These are phyloP conservation scores for Sander vitreus DNA, from an alignment of 2,113 vertebrate species.

Conservation along the genomic window DNA sequence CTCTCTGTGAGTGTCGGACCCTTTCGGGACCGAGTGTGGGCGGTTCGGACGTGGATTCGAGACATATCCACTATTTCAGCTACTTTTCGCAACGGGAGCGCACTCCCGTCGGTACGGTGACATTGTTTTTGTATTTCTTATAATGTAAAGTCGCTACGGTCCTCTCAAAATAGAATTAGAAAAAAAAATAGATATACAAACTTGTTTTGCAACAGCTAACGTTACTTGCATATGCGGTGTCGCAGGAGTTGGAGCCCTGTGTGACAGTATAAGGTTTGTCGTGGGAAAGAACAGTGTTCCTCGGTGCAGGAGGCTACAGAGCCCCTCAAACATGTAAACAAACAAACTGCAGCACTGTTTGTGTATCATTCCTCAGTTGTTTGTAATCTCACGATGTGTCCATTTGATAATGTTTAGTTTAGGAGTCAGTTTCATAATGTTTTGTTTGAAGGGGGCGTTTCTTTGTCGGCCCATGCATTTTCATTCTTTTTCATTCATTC, in stretches of 20 bases:
- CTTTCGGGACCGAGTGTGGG: slow-evolving; percentile 42
- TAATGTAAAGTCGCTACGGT: background rate
- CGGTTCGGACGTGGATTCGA: slow-evolving; percentile 45
- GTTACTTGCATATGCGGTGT: background rate
- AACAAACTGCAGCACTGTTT: slow-evolving; percentile 36
- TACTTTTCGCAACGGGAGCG: background rate
- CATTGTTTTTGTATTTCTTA: slow-evolving; percentile 18
- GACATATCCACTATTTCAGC: slow-evolving; percentile 17
- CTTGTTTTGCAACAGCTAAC: background rate
- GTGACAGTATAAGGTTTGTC: background rate
- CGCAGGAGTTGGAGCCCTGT: background rate
- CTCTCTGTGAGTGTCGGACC: slow-evolving; percentile 35
- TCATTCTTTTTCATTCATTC: background rate
- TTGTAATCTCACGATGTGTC: slow-evolving; percentile 11
- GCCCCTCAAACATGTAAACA: background rate
- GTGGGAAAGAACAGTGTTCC: slow-evolving; percentile 37
- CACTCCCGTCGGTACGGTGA: slow-evolving; percentile 38
- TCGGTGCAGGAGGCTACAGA: background rate
- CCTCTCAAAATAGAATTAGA: background rate
- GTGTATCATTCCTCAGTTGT: slow-evolving; percentile 25
- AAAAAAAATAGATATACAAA: background rate
- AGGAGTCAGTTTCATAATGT: slow-evolving; percentile 17
- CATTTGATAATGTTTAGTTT: slow-evolving; percentile 18
- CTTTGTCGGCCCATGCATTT: background rate
- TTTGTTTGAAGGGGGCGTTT: slow-evolving; percentile 16